Evolutionary conservation across 2,797 vertebrate species (phyloP), one percentile per base, ranked within the genome.

Genomic region (Pseudochirops corinnae): DNA sequence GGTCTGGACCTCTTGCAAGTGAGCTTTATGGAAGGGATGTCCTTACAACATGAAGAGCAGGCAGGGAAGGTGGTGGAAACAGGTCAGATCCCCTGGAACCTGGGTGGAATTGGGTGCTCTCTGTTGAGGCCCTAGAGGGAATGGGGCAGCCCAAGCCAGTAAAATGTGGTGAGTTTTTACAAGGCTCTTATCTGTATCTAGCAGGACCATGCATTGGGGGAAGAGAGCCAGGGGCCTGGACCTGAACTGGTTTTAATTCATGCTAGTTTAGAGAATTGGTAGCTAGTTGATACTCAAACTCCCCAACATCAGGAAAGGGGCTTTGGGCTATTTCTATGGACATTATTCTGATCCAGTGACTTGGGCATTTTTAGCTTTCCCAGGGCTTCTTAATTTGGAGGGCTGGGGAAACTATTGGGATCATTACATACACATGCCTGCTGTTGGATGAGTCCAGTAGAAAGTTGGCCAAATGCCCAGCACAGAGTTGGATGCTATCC

Each of bases 401-500:
- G 74, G 2, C 10, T 87, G 74, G 39, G 58, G 55, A 90, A 90
- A 56, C 16, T 93, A 5, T 11, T 91, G 56, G 58, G 18, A 87
- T 50, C 39, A 82, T 50, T 87, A 50, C 28, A 46, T 50, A 7
- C 28, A 50, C 28, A 46, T 50, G 11, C 28, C 24, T 9, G 60
- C 62, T 39, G n/a, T 31, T 93, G 60, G 6, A 58, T 21, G 74
- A 56, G 91, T 14, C n/a, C n/a, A 55, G 28, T 11, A 52, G 74
- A 90, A 94, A 94, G 92, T 55, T 94, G 67, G 91, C 74, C 90
- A 95, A 95, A 91, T 92, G 74, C 92, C 92, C 39, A 62, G 5
- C 60, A 82, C 50, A 55, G 91, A 95, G 46, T 46, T 58, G 55
- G 26, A 82, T 24, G 21, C 93, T 7, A 16, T 96, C 33, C 46